Evolutionary conservation across 1,140 invertebrate genomes (phyloP).

Genomic region (Ceratoteleas bidentatus): DNA sequence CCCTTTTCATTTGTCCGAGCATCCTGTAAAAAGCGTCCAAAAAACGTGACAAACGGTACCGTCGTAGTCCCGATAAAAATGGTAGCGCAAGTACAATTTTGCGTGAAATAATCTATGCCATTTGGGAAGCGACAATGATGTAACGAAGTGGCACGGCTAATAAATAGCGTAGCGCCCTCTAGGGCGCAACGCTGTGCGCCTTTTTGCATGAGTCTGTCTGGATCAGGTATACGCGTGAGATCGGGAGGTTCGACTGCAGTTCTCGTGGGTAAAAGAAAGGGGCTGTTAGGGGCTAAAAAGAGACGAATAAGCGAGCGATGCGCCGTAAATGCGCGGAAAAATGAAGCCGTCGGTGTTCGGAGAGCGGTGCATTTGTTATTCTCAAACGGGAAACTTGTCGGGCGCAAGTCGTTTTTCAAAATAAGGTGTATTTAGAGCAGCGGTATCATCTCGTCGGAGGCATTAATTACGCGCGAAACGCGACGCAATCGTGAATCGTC

Average conservation of each 20-base stretch:
- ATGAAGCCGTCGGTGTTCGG: conserved; percentile 47
- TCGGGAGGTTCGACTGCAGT: conserved; percentile 50
- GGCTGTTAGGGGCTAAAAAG: not conserved
- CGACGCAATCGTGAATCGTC: not conserved
- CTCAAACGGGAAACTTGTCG: conserved; percentile 50
- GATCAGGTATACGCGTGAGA: conserved; percentile 59
- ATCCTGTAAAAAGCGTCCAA: conserved; percentile 4
- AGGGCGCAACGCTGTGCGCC: too few relatives aligned
- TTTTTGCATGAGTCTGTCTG: too few relatives aligned
- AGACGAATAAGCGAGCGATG: conserved; percentile 33
- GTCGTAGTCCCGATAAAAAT: conserved; percentile 34
- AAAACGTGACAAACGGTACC: conserved; percentile 22
- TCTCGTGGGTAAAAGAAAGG: conserved; percentile 48
- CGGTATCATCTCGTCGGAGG: not conserved
- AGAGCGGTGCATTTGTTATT: conserved; percentile 45
- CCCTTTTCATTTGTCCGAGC: conserved; percentile 9
- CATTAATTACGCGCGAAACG: conserved; percentile 15
- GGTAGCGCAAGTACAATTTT: conserved; percentile 33
- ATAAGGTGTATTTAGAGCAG: conserved; percentile 9
- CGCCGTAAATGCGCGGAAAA: conserved; percentile 46
- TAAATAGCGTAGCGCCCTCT: conserved; percentile 55
- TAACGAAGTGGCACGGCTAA: conserved; percentile 48
- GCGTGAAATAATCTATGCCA: conserved; percentile 50
- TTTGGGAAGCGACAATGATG: conserved; percentile 56
- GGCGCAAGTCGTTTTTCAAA: conserved; percentile 8